Conservation (phyloP, 2,888 invertebrate genomes). For the Cryptophagus acutangulus region DNA sequence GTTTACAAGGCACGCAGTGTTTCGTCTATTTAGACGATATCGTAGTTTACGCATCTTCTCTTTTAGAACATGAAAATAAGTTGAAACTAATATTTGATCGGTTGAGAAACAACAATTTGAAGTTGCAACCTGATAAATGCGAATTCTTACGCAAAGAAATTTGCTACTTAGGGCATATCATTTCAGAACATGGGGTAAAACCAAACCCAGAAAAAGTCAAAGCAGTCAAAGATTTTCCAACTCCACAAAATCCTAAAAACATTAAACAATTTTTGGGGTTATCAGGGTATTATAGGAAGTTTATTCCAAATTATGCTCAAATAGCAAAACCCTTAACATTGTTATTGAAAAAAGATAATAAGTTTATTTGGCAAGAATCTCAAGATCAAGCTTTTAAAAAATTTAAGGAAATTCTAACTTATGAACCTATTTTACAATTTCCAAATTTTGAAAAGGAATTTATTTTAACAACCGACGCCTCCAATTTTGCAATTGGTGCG, state of each 20-base stretch:
- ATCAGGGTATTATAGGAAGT: background rate
- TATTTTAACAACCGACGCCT: too few relatives aligned
- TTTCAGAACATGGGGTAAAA: background rate
- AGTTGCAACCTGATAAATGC: conserved; percentile 4
- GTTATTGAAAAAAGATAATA: conserved; percentile 3
- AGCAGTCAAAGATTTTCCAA: background rate
- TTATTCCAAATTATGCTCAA: conserved; percentile 1
- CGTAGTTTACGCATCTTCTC: background rate
- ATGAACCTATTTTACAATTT: too few relatives aligned
- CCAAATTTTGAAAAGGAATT: too few relatives aligned
- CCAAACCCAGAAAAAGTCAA: background rate
- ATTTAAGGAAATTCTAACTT: too few relatives aligned
- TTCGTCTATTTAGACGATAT: conserved; percentile 9
- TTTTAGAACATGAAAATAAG: conserved; percentile 3
- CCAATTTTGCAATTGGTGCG: too few relatives aligned
- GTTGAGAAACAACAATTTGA: conserved; percentile 2
- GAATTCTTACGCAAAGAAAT: conserved; percentile 7
- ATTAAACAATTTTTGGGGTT: conserved; percentile 7
- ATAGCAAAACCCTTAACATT: conserved; percentile 5
- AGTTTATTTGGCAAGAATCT: conserved; percentile 3
- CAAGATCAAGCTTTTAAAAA: too few relatives aligned
- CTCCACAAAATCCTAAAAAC: background rate
- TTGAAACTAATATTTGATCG: conserved; percentile 4
- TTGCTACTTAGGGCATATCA: conserved; percentile 2
- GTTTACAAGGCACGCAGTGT: background rate